A percentile compares a stretch with the other conserved stretches of the same genome.
These are phyloP conservation scores for Phyllostomus discolor DNA, from an alignment of 2,113 vertebrate species.

Conservation along the genomic window DNA sequence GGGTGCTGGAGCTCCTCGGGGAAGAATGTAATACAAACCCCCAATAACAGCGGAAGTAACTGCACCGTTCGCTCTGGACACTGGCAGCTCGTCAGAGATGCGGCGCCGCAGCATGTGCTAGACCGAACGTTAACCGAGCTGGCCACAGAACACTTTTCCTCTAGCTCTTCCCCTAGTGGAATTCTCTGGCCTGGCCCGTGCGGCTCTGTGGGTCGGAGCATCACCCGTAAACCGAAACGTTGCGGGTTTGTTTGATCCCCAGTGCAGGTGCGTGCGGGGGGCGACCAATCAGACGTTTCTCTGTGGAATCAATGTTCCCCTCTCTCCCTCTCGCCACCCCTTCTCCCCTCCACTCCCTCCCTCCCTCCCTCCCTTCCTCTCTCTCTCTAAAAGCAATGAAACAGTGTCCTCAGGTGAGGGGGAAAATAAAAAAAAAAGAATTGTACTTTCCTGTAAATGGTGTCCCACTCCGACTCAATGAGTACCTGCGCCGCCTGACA, in stretches of 20 bases:
- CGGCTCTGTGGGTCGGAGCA: no score
- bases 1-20: not conserved
- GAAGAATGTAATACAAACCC: not conserved
- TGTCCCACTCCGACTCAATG: not conserved
- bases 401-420: no score
- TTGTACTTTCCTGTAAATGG: not conserved
- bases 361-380: no score
- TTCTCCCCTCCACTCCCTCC: no score
- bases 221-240: no score
- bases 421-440: no score
- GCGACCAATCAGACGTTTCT: no score
- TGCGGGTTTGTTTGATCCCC: no score
- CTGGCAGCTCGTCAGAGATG: constrained; percentile 49
- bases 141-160: constrained; percentile 6
- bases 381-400: no score
- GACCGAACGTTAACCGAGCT: constrained; percentile 62
- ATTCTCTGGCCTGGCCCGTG: not conserved
- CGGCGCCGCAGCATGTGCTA: constrained; percentile 55
- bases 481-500: not conserved
- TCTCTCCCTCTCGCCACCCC: no score
- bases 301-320: no score
- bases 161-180: not conserved
- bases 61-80: constrained; percentile 45
- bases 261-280: no score
- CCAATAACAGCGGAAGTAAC: not conserved